Evolutionary conservation across 2,113 vertebrate species (phyloP), one percentile per base, ranked within the genome.

Genomic region (Malaclemys terrapin): DNA sequence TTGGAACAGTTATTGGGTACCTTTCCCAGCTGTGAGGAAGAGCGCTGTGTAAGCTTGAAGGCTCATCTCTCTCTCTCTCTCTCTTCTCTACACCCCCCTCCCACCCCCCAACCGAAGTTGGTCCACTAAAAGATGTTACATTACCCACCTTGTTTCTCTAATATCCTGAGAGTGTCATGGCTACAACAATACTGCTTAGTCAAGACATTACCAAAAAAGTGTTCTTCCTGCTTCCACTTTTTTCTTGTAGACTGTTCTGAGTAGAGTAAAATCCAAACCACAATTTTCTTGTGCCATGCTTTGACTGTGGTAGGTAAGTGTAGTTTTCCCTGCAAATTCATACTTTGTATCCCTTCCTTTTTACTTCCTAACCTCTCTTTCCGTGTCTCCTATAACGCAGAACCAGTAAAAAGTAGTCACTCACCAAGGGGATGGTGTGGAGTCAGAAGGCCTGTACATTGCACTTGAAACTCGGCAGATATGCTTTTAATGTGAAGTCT

Each of bases 161-260:
- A 57, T 27, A 27, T 27, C 25, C 56, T 54, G 53, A 22, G 53
- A 54, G 9, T 2, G 3, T 27, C 25, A 57, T 27, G 24, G 25
- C 10, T 57, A 57, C 57, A 92, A 53, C 90, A 94, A 52, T 56
- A 93, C 81, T 82, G 78, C 45, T 81, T 89, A 94, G 78, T 72
- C 0, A 38, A 94, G 80, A 72, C 72, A 91, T 50, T 89, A 88
- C 38, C 88, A 29, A 31, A 52, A 83, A 88, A 72, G 80, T 56
- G 80, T 87, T 12, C 65, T 69, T 69, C 35, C 65, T n/a, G 35
- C 16, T 42, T 22, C 38, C 38, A 11, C 2, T 38, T 45, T 5
- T 75, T 35, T 69, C 35, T 9, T 85, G 57, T 14, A 49, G 45
- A 50, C 65, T 57, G 84, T 94, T 89, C 72, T 47, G 65, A 80